Evolutionary conservation across 2,797 vertebrate species (phyloP).

Genomic region (Eleutherodactylus coqui): DNA sequence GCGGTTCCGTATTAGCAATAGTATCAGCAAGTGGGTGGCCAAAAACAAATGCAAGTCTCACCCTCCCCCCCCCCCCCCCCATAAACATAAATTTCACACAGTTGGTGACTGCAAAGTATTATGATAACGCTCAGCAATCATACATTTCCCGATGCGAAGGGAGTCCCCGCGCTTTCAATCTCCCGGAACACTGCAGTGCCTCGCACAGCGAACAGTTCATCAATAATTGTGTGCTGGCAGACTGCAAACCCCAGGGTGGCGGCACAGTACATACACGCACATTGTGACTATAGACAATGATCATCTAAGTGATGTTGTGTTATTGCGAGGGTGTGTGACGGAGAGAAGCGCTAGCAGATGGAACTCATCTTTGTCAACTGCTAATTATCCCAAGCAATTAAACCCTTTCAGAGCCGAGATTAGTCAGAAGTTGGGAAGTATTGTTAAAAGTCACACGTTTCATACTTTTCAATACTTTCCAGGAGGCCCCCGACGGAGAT

Average conservation of each 20-base stretch:
- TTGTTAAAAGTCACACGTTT: conserved; percentile 28
- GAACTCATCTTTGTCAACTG: conserved; percentile 42
- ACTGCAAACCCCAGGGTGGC: conserved; percentile 1
- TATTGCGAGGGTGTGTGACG: conserved; percentile 24
- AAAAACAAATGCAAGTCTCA: background rate
- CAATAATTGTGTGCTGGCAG: conserved; percentile 19
- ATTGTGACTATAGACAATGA: conserved; percentile 46
- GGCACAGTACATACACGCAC: conserved; percentile 15
- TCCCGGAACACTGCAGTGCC: background rate
- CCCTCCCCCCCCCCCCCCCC: background rate
- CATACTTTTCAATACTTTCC: background rate
- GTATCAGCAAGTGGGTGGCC: background rate
- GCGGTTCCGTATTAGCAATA: background rate
- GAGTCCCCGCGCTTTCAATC: conserved; percentile 17
- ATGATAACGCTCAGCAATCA: background rate
- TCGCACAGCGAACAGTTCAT: conserved; percentile 22
- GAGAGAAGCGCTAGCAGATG: conserved; percentile 37
- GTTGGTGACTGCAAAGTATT: conserved; percentile 10
- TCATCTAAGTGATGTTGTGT: conserved; percentile 41
- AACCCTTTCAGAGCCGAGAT: conserved; percentile 47
- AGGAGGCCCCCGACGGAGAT: background rate
- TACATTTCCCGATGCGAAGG: background rate
- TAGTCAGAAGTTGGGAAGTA: conserved; percentile 42
- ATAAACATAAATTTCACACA: conserved; percentile 14
- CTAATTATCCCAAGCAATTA: conserved; percentile 56